Evolutionary conservation across 1,140 invertebrate species (phyloP), one percentile per base, ranked within the genome.

Genomic region (Pseudomyrmex concolor): DNA sequence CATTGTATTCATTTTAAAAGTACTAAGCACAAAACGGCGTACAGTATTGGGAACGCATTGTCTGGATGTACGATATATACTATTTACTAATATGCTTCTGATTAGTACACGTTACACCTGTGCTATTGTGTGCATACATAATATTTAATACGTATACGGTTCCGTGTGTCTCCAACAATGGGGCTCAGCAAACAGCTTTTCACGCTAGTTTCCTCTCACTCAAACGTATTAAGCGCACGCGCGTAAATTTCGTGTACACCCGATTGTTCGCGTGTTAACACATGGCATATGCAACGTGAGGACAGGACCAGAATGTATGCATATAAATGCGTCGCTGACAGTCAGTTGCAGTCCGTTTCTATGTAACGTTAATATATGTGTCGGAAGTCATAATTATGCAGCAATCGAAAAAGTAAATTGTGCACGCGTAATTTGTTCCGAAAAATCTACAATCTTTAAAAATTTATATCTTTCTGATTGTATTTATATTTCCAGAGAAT

Each of bases 181-280:
- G 76, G 48, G 71, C 82, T 87, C 83, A 62, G 73, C 76, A 84
- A 88, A 88, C 81, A 87, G 86, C 86, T 84, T 88, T 88, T 88
- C 86, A 84, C 82, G 86, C 83, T 80, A 72, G 82, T 87, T 87
- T 86, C 85, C 86, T 86, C 86, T 80, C 57, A 83, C 68, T 84
- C 81, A 50, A 66, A 48, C 84, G 70, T 82, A 87, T 88, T 88
- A 87, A 87, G 85, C 86, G 67, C 86, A 84, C 85, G 85, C 85
- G 85, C 85, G 86, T 87, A 87, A 87, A 87, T 87, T 87, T 84
- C 86, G 57, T 87, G 73, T 87, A 87, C 81, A 78, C 70, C 57
- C 83, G 85, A 87, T 87, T 87, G 86, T 87, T 87, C 86, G 80
- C 64, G 80, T 87, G 86, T 86, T 87, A 87, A 86, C 72, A 80